Evolutionary conservation across 2,113 vertebrate genomes (phyloP), one percentile per base, ranked within the genome.

Genomic region (Deroptyus accipitrinus): DNA sequence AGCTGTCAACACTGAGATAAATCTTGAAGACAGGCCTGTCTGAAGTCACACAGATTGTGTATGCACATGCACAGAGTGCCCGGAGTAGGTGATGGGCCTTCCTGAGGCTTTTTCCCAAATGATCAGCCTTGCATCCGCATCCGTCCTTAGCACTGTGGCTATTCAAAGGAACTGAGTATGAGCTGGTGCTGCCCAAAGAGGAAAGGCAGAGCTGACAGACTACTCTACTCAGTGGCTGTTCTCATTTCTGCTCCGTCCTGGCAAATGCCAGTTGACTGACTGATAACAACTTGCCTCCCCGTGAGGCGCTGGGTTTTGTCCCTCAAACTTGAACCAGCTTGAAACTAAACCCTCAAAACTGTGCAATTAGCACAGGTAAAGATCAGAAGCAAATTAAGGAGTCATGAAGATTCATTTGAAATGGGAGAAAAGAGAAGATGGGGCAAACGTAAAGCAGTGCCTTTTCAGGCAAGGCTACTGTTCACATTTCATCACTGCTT

Each of bases 1-100:
- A 91, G 64, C 74, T 90, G 73, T 78, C 66, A 91, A 44, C 44
- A 66, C 19, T 52, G 51, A 82, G 81, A 72, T 73, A 84, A 91
- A 91, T 86, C 37, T 48, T 64, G 39, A 76, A 94, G 52, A 49
- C 44, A 69, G 48, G 18, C 42, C 57, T 69, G 39, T 72, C 35
- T 72, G 57, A 84, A 84, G 74, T 63, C 86, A 85, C 37, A 10
- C 42, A 63, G 69, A 39, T 55, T 46, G 25, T 42, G 13, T 33
- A 20, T 4, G 13, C 31, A 57, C 30, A n/a, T 6, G n/a, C 69
- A 31, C 31, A 23, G 25, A 30, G 15, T 39, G 33, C 30, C 44
- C 1, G 0, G 35, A 55, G 17, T 11, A 85, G 69, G 46, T 30
- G 9, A 54, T 23, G 30, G 17, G 25, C 20, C 37, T 67, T 41